These are phyloP conservation scores for Brachystomella parvula DNA, from an alignment of 1,140 invertebrate genomes.

Conservation along the genomic window DNA sequence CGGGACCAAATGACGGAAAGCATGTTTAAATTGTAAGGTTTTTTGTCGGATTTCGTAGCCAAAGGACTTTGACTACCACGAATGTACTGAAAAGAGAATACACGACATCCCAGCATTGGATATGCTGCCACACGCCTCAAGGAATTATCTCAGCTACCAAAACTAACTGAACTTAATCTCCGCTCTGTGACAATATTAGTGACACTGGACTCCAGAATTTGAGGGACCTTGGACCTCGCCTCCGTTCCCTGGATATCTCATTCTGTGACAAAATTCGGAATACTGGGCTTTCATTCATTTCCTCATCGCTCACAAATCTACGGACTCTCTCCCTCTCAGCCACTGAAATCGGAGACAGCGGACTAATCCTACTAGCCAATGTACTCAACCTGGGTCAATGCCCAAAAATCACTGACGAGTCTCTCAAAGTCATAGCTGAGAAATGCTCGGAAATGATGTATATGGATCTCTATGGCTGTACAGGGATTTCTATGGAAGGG, in stretches of 20 bases:
- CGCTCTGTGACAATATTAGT: slow-evolving; percentile 88
- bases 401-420: slow-evolving; percentile 74
- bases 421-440: slow-evolving; percentile 70
- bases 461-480: slow-evolving; percentile 92
- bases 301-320: slow-evolving; percentile 74
- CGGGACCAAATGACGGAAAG: no score
- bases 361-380: slow-evolving; percentile 71
- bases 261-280: slow-evolving; percentile 94
- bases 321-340: slow-evolving; percentile 76
- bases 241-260: slow-evolving; percentile 77
- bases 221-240: slow-evolving; percentile 64
- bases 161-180: slow-evolving; percentile 77
- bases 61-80: no score
- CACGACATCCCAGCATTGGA: no score
- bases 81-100: no score
- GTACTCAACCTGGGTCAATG: slow-evolving; percentile 91
- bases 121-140: no score
- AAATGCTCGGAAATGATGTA: slow-evolving; percentile 62
- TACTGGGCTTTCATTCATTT: slow-evolving; percentile 74
- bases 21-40: no score
- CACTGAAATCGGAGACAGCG: slow-evolving; percentile 85
- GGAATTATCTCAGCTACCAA: slow-evolving; percentile 73
- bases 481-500: slow-evolving; percentile 74
- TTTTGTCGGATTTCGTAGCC: no score
- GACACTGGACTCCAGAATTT: slow-evolving; percentile 85